Base-by-base conservation (phyloP, 2,888 invertebrate genomes). In the Argyresthia goedartella region DNA sequence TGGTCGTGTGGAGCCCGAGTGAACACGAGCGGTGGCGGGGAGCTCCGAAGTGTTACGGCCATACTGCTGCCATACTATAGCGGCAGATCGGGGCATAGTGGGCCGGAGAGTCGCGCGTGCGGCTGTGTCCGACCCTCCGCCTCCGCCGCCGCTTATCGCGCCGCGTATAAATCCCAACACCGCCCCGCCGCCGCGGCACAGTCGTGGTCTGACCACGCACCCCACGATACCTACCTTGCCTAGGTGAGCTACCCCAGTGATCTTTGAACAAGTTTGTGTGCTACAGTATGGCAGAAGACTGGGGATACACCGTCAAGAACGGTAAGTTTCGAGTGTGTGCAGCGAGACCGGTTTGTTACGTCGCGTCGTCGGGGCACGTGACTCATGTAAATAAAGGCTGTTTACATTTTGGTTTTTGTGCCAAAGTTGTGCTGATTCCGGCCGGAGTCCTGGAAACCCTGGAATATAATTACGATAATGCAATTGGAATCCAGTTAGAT, bases 271-370 rank as follows among this genome's bases (percentile, higher is more conserved):
- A 42, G 33, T 16, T 36, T 4, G n/a, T 15, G 8, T 11, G 25
- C 11, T 10, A 47, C 57, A 67, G 63, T 59, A 87, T 87, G 84
- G 84, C 80, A 62, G 79, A 81, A 61, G 88, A 87, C 54, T 90
- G 90, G 90, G 90, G 89, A 76, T 90, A 90, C 76, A 87, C 88
- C 61, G 76, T 81, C 63, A 84, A 82, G 60, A 89, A 90, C 72
- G 90, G 90, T 89, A 68, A 88, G 88, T 85, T 9, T 11, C 50
- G 43, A 10, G 48, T 47, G 25, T 39, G 36, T 42, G 13, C 41
- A 59, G 61, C 60, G 25, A 62, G 60, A 82, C 81, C 82, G 82
- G 81, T 85, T 82, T 86, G 82, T 85, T 85, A 82, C n/a, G n/a
- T n/a, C n/a, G n/a, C n/a, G n/a, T 84, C 84, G 74, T 73, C 73